These are phyloP conservation scores for Trichoplusia ni DNA, from an alignment of 1,140 invertebrate genomes.

Conservation along the genomic window DNA sequence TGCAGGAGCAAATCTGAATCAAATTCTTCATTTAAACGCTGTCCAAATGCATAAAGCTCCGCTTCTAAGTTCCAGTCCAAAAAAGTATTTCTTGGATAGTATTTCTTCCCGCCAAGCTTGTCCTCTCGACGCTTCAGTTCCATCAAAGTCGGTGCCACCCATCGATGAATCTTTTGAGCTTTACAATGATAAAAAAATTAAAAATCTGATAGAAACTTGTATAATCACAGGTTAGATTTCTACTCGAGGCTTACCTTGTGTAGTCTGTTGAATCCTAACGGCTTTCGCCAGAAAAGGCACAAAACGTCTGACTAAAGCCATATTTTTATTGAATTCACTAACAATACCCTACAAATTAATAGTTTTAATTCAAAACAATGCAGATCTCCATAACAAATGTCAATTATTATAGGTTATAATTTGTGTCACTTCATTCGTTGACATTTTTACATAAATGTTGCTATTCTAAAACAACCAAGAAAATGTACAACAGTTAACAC, in stretches of 20 bases:
- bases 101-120: conserved; percentile 65
- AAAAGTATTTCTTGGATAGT: conserved; percentile 83
- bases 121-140: conserved; percentile 64
- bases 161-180: conserved; percentile 69
- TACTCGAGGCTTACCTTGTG: conserved; percentile 49
- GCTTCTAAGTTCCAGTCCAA: conserved; percentile 94
- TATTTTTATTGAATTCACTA: conserved; percentile 19
- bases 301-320: conserved; percentile 58
- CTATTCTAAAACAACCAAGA: too few relatives aligned
- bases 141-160: conserved; percentile 70
- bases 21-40: conserved; percentile 93
- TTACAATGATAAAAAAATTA: conserved; percentile 27
- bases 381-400: neutral
- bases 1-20: conserved; percentile 85
- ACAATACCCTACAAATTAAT: neutral
- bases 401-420: conserved; percentile 21
- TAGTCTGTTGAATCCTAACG: conserved; percentile 37
- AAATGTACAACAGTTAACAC: too few relatives aligned
- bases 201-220: neutral
- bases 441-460: too few relatives aligned
- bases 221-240: too few relatives aligned
- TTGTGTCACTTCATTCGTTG: too few relatives aligned
- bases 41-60: conserved; percentile 94
- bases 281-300: conserved; percentile 45
- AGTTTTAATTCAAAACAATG: conserved; percentile 10